phyloP scores from a whole-genome alignment of 2,797 vertebrate genomes.

The Botia almorhae region DNA sequence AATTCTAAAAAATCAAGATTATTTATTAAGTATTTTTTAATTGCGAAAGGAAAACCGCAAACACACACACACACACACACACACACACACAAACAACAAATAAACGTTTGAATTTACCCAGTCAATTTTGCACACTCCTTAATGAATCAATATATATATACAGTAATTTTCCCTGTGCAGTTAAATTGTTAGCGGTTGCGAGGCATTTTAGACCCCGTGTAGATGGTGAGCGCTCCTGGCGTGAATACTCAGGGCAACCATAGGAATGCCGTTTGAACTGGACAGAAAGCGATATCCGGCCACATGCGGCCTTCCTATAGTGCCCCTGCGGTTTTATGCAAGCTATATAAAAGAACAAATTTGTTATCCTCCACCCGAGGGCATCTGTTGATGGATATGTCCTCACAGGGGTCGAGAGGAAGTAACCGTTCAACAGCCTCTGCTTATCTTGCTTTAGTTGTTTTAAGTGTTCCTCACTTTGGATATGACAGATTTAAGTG shows the following conservation, averaged over 20 bases:
- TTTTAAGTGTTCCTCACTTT: slow-evolving; percentile 76
- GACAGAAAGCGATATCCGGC: slow-evolving; percentile 66
- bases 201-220: neutral
- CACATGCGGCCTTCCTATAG: slow-evolving; percentile 60
- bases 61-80: too few relatives aligned
- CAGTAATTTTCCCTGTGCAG: neutral
- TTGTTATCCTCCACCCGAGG: slow-evolving; percentile 78
- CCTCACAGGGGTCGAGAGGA: slow-evolving; percentile 72
- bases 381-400: slow-evolving; percentile 80
- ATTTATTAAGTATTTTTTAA: too few relatives aligned
- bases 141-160: neutral
- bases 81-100: too few relatives aligned
- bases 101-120: too few relatives aligned
- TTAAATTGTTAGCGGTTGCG: too few relatives aligned
- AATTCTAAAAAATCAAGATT: too few relatives aligned
- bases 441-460: slow-evolving; percentile 77
- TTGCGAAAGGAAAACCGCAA: too few relatives aligned
- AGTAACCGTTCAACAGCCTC: slow-evolving; percentile 68
- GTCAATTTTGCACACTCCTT: neutral
- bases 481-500: slow-evolving; percentile 78
- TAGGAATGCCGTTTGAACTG: slow-evolving; percentile 57
- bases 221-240: neutral
- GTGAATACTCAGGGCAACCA: slow-evolving; percentile 28
- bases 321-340: slow-evolving; percentile 75
- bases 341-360: slow-evolving; percentile 77